phyloP scores from a whole-genome alignment of 2,797 vertebrate genomes.

The Gymnopithys bicolor region DNA sequence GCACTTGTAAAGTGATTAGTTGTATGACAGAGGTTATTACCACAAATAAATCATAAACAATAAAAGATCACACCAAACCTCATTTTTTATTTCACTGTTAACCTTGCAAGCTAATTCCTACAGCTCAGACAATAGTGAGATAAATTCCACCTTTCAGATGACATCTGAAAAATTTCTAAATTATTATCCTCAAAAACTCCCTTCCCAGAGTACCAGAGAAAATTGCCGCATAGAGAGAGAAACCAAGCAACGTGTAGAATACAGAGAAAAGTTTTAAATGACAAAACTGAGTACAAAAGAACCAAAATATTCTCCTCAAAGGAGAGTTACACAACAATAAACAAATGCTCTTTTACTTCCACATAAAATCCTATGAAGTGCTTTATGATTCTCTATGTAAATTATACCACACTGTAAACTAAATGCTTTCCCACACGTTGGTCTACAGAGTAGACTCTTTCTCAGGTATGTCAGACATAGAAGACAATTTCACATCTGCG shows the following conservation, averaged over 20 bases:
- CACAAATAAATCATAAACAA: constrained; percentile 40
- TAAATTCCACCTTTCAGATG: background rate
- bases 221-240: background rate
- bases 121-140: background rate
- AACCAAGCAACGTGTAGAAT: fast-evolving
- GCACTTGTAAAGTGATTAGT: constrained; percentile 32
- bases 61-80: background rate
- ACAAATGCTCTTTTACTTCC: background rate
- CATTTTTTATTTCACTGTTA: constrained; percentile 12
- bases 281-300: background rate
- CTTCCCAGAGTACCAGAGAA: background rate
- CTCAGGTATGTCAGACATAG: background rate
- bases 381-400: background rate
- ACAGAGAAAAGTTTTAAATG: background rate
- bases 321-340: background rate
- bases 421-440: background rate
- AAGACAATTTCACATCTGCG: background rate
- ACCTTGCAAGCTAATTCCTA: constrained; percentile 13
- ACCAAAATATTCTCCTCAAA: background rate
- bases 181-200: background rate
- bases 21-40: constrained; percentile 4
- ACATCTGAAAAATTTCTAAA: background rate
- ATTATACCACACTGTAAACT: background rate
- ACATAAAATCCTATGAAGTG: background rate
- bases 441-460: background rate